phyloP scores from a whole-genome alignment of 2,113 vertebrate species.

The Podiceps cristatus region DNA sequence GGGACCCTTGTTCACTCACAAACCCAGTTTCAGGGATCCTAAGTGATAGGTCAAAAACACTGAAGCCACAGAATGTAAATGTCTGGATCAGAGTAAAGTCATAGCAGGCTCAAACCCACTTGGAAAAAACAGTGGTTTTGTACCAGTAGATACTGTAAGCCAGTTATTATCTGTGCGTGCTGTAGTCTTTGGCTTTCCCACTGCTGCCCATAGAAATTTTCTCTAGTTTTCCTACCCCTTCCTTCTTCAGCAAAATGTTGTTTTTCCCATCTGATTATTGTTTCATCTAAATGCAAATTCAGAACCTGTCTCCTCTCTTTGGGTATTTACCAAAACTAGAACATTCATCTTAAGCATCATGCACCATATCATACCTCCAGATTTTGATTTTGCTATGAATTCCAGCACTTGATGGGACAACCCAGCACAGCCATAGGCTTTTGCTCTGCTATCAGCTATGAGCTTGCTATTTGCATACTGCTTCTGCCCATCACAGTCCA shows the following conservation, averaged over 20 bases:
- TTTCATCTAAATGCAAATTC: background rate
- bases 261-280: background rate
- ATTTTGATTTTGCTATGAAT: background rate
- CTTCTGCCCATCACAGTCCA: background rate
- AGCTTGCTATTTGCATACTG: background rate
- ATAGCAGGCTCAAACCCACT: background rate
- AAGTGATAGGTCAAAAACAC: conserved; percentile 26
- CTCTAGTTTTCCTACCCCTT: background rate
- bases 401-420: background rate
- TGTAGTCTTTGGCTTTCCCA: background rate
- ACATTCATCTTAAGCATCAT: background rate
- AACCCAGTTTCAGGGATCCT: background rate
- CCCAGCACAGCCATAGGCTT: background rate
- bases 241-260: background rate
- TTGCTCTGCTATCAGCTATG: background rate
- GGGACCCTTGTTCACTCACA: conserved; percentile 39
- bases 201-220: background rate
- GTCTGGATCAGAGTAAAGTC: conserved; percentile 9
- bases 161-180: background rate
- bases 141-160: background rate
- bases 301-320: background rate
- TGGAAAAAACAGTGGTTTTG: conserved; percentile 8
- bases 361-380: background rate
- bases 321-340: background rate
- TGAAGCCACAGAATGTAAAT: conserved; percentile 32